These are phyloP conservation scores for Catharus ustulatus DNA, from an alignment of 2,797 vertebrate species.

Conservation along the genomic window DNA sequence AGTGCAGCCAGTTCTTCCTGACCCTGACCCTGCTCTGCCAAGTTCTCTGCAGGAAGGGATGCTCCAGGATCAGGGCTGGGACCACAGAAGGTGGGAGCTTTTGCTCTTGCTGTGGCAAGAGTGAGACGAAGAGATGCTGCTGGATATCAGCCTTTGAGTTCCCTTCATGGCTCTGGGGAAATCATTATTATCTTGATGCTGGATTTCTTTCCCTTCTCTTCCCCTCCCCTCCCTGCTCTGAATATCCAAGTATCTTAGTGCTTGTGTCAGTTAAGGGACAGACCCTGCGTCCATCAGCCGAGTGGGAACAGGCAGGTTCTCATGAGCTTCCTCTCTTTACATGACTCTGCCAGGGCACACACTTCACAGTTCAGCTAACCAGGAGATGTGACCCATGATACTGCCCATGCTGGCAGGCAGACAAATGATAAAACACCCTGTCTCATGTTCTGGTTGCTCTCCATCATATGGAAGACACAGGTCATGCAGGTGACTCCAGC, in stretches of 20 bases:
- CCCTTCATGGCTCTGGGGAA: conserved; percentile 4
- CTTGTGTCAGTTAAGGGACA: background rate
- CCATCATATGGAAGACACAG: background rate
- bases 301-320: background rate
- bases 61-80: background rate
- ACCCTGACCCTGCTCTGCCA: background rate
- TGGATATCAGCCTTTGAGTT: conserved; percentile 14
- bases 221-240: conserved; percentile 4
- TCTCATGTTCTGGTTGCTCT: background rate
- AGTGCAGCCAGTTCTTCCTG: background rate
- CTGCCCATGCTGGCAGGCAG: background rate
- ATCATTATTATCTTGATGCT: conserved; percentile 41
- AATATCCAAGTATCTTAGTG: conserved; percentile 7
- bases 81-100: background rate
- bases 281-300: background rate
- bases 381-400: background rate
- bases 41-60: background rate
- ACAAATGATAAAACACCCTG: background rate
- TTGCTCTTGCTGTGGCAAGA: conserved; percentile 11
- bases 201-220: conserved; percentile 1
- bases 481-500: conserved; percentile 3
- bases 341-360: background rate
- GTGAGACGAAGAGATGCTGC: background rate
- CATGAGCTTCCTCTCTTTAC: background rate
- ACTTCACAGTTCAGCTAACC: background rate